Conservation (phyloP, 2,113 vertebrate species). For the Lanius collurio region DNA sequence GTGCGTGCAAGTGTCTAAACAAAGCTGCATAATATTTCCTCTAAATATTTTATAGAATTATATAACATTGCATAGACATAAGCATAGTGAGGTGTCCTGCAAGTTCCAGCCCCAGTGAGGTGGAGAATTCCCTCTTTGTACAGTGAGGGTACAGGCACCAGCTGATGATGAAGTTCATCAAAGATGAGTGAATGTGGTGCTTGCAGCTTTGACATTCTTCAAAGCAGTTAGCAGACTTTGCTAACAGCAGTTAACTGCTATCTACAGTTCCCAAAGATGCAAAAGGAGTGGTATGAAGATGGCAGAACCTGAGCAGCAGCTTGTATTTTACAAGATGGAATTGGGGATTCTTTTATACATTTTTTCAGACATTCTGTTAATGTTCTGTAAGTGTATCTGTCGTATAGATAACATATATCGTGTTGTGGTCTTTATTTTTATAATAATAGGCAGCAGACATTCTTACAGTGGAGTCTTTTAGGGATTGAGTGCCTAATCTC, state of each 20-base stretch:
- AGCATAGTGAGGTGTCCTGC: neutral
- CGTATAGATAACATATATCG: neutral
- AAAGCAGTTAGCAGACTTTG: neutral
- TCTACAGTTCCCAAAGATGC: neutral
- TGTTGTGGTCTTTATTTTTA: neutral
- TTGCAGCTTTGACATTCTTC: neutral
- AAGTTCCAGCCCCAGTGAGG: neutral
- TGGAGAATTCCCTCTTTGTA: neutral
- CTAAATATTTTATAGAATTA: neutral
- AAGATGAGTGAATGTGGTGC: neutral
- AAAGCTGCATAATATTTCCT: neutral
- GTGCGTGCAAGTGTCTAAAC: neutral
- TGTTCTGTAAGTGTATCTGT: neutral
- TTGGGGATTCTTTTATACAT: neutral
- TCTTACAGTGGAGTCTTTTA: neutral
- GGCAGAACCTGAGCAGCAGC: neutral
- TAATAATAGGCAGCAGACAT: neutral
- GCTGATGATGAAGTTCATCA: neutral
- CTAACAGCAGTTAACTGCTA: rapidly evolving
- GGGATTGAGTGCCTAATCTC: neutral
- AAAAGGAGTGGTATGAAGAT: neutral
- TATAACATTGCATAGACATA: neutral
- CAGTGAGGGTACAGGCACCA: neutral
- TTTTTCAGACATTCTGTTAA: neutral
- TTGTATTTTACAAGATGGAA: neutral